Evolutionary conservation across 2,113 vertebrate species (phyloP).

Genomic region (mouse (Mus musculus)): GRCm39 chr8:80478501-80479000

Average conservation of each 20-base stretch:
- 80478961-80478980: neutral
- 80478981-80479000: neutral
- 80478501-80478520: neutral
- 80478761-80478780: neutral
- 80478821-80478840: neutral
- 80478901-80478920: neutral
- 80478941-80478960: neutral
- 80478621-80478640: neutral
- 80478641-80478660: conserved; percentile 6
- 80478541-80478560: neutral
- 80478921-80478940: neutral
- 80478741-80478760: neutral
- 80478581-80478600: neutral
- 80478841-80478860: neutral
- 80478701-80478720: conserved; percentile 15
- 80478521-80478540: neutral
- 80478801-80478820: neutral
- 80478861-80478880: neutral
- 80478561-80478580: neutral
- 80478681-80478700: neutral
- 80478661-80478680: neutral
- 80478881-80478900: neutral
- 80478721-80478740: neutral
- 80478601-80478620: neutral
- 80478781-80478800: neutral